These are phyloP conservation scores for Thecophora atra DNA, from an alignment of 2,888 invertebrate species.

Conservation along the genomic window DNA sequence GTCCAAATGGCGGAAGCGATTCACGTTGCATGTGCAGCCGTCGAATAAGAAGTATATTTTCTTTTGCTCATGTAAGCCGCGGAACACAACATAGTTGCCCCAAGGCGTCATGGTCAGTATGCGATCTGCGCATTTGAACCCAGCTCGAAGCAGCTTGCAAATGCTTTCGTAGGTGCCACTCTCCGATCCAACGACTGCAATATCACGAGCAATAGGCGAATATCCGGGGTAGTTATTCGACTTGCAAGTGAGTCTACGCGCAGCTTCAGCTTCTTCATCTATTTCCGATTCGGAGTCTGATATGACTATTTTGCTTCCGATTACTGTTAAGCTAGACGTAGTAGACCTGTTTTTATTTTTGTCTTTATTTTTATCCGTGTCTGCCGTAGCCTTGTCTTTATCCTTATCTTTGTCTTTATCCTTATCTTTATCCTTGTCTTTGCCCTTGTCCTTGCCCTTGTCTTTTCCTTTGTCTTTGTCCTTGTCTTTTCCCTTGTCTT, in stretches of 20 bases:
- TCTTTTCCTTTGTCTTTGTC: not conserved
- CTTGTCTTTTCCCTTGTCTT: not conserved
- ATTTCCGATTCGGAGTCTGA: slow-evolving; percentile 10
- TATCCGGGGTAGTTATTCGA: slow-evolving; percentile 58
- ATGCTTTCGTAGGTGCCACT: slow-evolving; percentile 61
- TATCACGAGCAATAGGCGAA: slow-evolving; percentile 48
- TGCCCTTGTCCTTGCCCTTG: slow-evolving; percentile 13
- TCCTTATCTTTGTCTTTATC: slow-evolving; percentile 4
- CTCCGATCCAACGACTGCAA: slow-evolving; percentile 63
- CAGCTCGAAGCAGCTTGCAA: slow-evolving; percentile 52
- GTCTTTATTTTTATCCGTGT: not conserved
- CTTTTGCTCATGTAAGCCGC: slow-evolving; percentile 35
- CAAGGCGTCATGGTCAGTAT: slow-evolving; percentile 61
- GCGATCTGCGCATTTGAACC: slow-evolving; percentile 59
- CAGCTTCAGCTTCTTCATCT: not conserved
- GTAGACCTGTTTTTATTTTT: no score
- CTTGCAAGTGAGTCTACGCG: slow-evolving; percentile 39
- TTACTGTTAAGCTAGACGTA: not conserved
- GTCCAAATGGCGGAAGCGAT: slow-evolving; percentile 61
- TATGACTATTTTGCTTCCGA: not conserved
- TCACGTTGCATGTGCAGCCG: slow-evolving; percentile 62
- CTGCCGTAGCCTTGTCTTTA: slow-evolving; percentile 19
- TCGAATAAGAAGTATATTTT: slow-evolving; percentile 56
- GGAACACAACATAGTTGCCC: slow-evolving; percentile 63
- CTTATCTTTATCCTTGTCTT: not conserved